A percentile compares a stretch with the other conserved stretches of the same genome.
Conservation (phyloP, 2,113 vertebrate species). For the Copsychus sechellarum region DNA sequence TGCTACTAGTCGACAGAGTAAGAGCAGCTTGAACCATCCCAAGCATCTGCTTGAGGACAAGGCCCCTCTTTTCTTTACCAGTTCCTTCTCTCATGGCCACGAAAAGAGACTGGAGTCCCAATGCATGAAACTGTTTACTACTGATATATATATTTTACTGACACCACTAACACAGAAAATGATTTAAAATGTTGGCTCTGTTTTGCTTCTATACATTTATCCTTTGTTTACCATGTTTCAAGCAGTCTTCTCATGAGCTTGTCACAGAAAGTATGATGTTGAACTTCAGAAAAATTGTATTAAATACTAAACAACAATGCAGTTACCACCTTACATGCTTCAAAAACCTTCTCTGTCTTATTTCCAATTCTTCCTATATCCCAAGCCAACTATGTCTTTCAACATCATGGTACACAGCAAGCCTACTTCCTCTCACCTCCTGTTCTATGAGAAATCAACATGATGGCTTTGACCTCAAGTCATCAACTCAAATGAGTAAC, state of each 20-base stretch:
- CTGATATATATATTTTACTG: rapidly evolving
- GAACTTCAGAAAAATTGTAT: not conserved
- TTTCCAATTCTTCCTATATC: not conserved
- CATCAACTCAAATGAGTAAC: rapidly evolving
- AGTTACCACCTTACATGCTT: not conserved
- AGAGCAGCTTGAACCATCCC: not conserved
- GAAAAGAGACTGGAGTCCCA: rapidly evolving
- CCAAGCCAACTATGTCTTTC: not conserved
- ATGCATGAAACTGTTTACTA: rapidly evolving
- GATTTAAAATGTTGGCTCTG: not conserved
- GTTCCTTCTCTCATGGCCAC: not conserved
- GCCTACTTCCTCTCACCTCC: not conserved
- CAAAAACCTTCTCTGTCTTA: not conserved
- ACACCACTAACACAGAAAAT: not conserved
- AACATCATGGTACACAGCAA: rapidly evolving
- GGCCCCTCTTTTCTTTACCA: not conserved
- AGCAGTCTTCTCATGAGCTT: not conserved
- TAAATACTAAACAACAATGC: not conserved
- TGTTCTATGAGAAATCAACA: not conserved
- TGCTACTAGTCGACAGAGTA: not conserved
- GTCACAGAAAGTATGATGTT: not conserved
- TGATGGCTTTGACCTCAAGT: rapidly evolving
- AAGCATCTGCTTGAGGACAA: not conserved
- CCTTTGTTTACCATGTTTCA: not conserved
- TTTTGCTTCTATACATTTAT: not conserved